Base-by-base conservation (phyloP, 2,797 vertebrate genomes). In the Labeo calbasu region DNA sequence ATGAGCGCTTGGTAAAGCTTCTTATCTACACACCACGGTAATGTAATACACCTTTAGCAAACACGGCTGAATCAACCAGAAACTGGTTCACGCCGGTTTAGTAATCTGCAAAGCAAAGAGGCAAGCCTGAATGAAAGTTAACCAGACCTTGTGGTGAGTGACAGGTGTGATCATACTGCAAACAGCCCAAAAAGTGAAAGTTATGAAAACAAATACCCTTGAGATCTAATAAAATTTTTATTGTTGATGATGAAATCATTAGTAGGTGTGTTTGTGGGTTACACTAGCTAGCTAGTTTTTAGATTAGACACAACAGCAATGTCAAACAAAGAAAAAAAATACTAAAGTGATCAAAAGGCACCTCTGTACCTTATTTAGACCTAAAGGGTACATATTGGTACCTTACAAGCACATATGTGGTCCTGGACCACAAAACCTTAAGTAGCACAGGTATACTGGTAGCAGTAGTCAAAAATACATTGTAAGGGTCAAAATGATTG, bases 81-180 rank as follows among this genome's bases (percentile, higher is more conserved):
- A 93, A 94, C 95, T 91, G 92, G 94, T 95, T 95, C 71, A 8
- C 36, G 1, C 94, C 87, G 85, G 94, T 93, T 88, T 89, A 84
- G 17, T 83, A 89, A 89, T 88, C 88, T 81, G 76, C 72, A 70
- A 36, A 51, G 43, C 82, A 51, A 79, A 71, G 46, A 90, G 91
- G 85, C 53, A 8, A 48, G 40, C 51, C 89, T 86, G 79, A 50
- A 36, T 69, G 86, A 90, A 89, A 86, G 87, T 83, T 83, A 90
- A 91, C 85, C 77, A 85, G 91, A 90, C 90, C 83, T 89, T 85
- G 76, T 51, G 36, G 71, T 85, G 89, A 89, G 81, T 84, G 86
- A 92, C 77, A 89, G 63, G 46, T 75, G 77, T 23, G 77, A 28
- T 84, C 68, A 2, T 19, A 77, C 76, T 81, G 72, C 23, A 71